Conservation (phyloP, 2,888 invertebrate genomes). For the Panzeria rudis region DNA sequence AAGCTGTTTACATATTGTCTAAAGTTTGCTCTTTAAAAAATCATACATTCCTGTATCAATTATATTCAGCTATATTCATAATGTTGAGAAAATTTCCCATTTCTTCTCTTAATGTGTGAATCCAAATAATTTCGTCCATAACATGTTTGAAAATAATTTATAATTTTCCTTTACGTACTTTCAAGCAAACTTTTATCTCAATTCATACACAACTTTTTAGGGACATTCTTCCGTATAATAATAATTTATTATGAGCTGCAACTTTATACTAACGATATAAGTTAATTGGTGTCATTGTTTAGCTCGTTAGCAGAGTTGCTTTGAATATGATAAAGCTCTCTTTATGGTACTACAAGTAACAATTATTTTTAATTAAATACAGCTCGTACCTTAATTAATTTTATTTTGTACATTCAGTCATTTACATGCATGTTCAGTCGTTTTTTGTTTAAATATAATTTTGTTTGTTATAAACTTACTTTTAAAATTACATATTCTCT, state of each 20-base stretch:
- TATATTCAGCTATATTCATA: no score
- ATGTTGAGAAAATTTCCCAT: no score
- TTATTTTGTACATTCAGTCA: not conserved
- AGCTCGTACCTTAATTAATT: not conserved
- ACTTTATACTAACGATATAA: not conserved
- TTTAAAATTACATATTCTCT: conserved; percentile 19
- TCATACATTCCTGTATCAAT: no score
- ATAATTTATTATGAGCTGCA: not conserved
- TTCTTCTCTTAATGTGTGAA: no score
- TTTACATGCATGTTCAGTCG: not conserved
- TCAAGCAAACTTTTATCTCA: not conserved
- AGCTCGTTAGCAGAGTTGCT: not conserved
- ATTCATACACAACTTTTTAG: not conserved
- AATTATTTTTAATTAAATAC: conserved; percentile 19
- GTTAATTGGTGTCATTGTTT: not conserved
- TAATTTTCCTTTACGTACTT: no score
- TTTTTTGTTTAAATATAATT: conserved; percentile 47
- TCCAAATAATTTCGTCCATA: no score
- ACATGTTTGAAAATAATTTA: no score
- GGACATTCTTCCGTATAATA: not conserved
- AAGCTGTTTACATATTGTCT: no score
- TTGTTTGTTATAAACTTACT: conserved; percentile 15
- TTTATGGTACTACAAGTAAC: not conserved
- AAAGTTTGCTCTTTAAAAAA: no score
- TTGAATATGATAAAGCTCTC: not conserved